Evolutionary conservation across 2,797 vertebrate species (phyloP).

Genomic region (Muscicapa comitata): DNA sequence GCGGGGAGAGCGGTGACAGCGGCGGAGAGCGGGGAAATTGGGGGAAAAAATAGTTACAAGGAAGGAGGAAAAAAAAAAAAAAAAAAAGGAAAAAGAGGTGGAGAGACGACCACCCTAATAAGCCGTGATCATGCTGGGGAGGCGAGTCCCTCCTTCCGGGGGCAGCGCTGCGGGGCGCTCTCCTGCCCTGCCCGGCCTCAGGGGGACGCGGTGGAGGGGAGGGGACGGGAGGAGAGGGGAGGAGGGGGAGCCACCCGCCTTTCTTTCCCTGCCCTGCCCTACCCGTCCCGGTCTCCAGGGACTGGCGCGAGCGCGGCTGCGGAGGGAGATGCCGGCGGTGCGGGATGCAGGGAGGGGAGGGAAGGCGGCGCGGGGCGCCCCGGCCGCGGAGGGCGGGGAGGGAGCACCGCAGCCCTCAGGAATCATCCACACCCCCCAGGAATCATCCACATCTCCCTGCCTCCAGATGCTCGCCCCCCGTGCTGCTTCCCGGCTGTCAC

Average conservation of each 20-base stretch:
- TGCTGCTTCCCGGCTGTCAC: constrained; percentile 39
- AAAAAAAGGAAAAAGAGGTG: neutral
- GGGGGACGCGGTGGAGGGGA: neutral
- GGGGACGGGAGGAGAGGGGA: neutral
- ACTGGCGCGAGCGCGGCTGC: neutral
- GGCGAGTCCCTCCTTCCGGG: neutral
- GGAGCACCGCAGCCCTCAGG: neutral
- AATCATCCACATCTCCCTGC: neutral
- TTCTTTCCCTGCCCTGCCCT: neutral
- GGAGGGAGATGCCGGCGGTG: neutral
- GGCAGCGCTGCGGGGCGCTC: neutral
- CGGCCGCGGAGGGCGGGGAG: neutral
- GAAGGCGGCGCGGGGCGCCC: neutral
- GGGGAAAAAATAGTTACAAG: neutral
- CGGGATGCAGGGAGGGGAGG: neutral
- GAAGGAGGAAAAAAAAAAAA: neutral
- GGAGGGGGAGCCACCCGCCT: neutral
- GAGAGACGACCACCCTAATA: neutral
- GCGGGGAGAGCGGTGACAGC: neutral
- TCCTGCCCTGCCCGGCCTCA: neutral
- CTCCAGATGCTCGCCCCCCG: neutral
- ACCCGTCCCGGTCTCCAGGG: neutral
- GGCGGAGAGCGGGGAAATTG: neutral
- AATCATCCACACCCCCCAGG: neutral
- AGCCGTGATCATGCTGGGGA: neutral